Base-by-base conservation (phyloP, 2,113 vertebrate genomes). In the Scytalopus superciliaris region DNA sequence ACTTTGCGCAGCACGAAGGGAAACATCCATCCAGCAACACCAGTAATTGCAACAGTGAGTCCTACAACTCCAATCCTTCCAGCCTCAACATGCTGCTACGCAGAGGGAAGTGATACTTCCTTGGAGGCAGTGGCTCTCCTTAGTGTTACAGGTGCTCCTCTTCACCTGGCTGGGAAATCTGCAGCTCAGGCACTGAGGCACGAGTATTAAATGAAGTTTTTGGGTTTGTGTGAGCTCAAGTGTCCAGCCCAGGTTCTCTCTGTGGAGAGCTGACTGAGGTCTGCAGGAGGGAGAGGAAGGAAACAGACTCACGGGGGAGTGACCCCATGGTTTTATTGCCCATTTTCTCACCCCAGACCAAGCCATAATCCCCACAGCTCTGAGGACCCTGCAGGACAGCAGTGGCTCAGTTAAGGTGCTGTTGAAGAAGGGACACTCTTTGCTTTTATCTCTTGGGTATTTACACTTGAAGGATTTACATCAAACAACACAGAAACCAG, bases 1-100 rank as follows among this genome's bases (percentile, higher is more conserved):
- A 2, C 68, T 80, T 84, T 74, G 56, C 64, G 70, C 52, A 78
- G 90, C 79, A 53, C 31, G 44, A 64, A 59, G 85, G 93, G 74
- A 96, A 91, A 80, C 75, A 89, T 85, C 83, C 39, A 93, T 94
- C 91, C 84, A 92, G 85, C 52, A 72, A 81, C 85, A 95, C 52
- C 87, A 88, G 52, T 70, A 85, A 93, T 40, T 89, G 83, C 9
- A 3, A 52, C 3, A 56, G 60, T 10, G 75, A 60, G 64, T 90
- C 35, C 39, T 7, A 27, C 59, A 77, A 6, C 70, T 56, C 14
- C 21, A 45, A 7, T 5, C 33, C 75, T 77, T 93, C 35, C 91
- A 92, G 56, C 6, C 87, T 68, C 79, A 74, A 55, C 55, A 33
- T 52, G 73, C 53, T 1, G 6, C 60, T 40, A 6, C 37, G 18